Evolutionary conservation across 30 jellyfish, hydroid and myxozoan genomes (phyloP), one percentile per base, ranked within the genome.

Genomic region (Nemopilema nomurai): DNA sequence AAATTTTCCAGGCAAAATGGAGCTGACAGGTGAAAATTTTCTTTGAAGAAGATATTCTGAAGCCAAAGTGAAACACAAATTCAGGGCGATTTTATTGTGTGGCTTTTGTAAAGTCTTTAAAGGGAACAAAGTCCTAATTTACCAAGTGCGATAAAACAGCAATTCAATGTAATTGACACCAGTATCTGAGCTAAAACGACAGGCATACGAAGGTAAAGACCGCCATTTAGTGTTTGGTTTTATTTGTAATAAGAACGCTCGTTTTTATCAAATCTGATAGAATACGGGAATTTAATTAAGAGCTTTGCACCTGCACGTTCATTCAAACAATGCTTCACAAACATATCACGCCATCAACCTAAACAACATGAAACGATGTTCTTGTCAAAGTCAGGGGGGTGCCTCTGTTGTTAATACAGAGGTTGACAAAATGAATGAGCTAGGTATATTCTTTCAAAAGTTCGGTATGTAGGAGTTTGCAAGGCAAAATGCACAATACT

Each of bases 221-320:
- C 29, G 76, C 31, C 76, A 16, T 77, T 77, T 62, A 67, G 81
- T 69, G 64, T 79, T 67, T 33, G 83, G 33, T 19, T 28, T 30
- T 84, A 81, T 78, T 84, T 84, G 87, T 50, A 74, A 51, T 69
- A 57, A 31, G 77, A 69, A 74, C 80, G 18, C 23, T 74, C 87
- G 77, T 17, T 63, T 30, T 50, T 41, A 67, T 84, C 70, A 33
- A 16, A 62, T 32, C 20, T 84, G 93, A 74, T 72, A 84, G 84
- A 83, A 74, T 72, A 84, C 84, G 87, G 64, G 93, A 71, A 73
- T 73, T 84, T 84, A 74, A 84, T 84, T 84, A 84, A 84, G 80
- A 84, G 69, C 24, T 25, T 29, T 74, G 84, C 93, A 84, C 93
- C 93, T 84, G 93, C 74, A 18, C 13, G 57, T 3, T 13, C 13